A percentile compares a stretch with the other conserved stretches of the same genome.
phyloP scores from a whole-genome alignment of 2,797 vertebrate species.

The Sebastiscus tertius region DNA sequence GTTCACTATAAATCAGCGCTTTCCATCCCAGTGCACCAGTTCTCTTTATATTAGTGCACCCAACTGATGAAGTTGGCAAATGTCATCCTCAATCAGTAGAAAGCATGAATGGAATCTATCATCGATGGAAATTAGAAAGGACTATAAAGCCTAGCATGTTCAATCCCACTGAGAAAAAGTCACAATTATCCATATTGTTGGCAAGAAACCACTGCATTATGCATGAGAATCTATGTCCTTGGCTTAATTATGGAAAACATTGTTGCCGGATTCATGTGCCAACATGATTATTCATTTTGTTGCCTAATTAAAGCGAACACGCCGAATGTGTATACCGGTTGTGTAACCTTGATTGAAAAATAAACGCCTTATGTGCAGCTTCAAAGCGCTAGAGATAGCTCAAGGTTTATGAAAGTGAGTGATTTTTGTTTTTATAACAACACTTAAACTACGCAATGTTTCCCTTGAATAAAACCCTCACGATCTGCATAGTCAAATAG shows the following conservation, averaged over 20 bases:
- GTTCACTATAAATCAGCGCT: constrained; percentile 36
- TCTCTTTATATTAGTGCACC: constrained; percentile 7
- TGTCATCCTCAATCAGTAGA: neutral
- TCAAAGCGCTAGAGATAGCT: constrained; percentile 49
- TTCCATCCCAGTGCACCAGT: constrained; percentile 13
- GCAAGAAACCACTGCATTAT: constrained; percentile 59
- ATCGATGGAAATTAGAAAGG: neutral
- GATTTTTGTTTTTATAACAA: neutral
- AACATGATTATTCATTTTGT: constrained; percentile 63
- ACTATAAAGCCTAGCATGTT: neutral
- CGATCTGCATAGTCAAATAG: neutral
- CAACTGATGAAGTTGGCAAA: neutral
- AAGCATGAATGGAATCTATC: neutral
- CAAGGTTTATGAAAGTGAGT: constrained; percentile 9
- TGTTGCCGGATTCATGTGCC: constrained; percentile 39
- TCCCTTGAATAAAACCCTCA: constrained; percentile 12
- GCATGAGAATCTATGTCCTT: constrained; percentile 60
- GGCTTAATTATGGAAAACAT: constrained; percentile 58
- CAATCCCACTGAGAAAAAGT: neutral
- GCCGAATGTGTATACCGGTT: constrained; percentile 38
- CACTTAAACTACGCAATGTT: constrained; percentile 1
- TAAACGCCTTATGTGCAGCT: constrained; percentile 32
- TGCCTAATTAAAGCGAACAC: constrained; percentile 71
- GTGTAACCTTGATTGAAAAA: constrained; percentile 60
- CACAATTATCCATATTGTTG: constrained; percentile 24